These are phyloP conservation scores for Zootermopsis nevadensis DNA, from an alignment of 2,888 invertebrate genomes.

Conservation along the genomic window DNA sequence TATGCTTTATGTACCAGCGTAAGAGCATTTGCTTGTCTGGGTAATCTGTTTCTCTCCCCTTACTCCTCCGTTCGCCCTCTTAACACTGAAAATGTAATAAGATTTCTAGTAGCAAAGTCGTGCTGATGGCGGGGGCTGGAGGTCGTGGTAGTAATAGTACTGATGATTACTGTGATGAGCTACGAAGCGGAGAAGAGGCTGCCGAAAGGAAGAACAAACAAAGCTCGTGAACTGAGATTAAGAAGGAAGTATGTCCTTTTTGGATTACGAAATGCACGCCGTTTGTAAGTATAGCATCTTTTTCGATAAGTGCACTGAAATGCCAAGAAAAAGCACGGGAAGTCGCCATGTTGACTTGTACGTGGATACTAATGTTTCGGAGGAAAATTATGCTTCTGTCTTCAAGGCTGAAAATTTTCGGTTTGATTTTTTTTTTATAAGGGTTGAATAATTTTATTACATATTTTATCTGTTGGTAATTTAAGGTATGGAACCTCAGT, in stretches of 20 bases:
- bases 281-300: too few species aligned
- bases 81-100: not conserved
- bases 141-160: not conserved
- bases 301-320: too few species aligned
- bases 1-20: not conserved
- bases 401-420: too few species aligned
- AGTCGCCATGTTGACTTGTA: too few species aligned
- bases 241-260: not conserved
- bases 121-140: not conserved
- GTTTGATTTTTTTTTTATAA: too few species aligned
- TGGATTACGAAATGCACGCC: too few species aligned
- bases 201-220: not conserved
- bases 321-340: too few species aligned
- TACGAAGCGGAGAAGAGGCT: not conserved
- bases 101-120: not conserved
- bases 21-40: slow-evolving; percentile 11
- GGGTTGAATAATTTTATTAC: too few species aligned
- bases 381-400: too few species aligned
- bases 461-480: too few species aligned
- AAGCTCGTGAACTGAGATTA: not conserved
- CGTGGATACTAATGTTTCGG: too few species aligned
- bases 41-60: not conserved
- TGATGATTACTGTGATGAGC: not conserved
- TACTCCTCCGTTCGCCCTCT: not conserved
- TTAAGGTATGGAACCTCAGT: too few species aligned